Evolutionary conservation across 1,140 invertebrate species (phyloP).

Genomic region (Delia radicum): DNA sequence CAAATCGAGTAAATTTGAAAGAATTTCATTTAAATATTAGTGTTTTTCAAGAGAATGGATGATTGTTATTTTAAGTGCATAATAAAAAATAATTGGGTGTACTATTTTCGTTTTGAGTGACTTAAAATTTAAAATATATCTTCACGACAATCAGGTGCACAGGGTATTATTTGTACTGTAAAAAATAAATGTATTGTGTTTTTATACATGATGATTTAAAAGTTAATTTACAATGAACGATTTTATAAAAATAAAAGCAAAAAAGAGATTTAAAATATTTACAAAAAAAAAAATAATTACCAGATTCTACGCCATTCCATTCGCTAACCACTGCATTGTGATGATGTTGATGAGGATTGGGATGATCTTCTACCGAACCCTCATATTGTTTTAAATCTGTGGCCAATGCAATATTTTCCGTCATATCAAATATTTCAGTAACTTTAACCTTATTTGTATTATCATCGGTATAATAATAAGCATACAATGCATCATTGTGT

Average conservation of each 20-base stretch:
- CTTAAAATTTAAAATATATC: constrained; percentile 39
- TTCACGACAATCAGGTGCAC: constrained; percentile 41
- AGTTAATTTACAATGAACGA: not conserved
- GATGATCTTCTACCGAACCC: constrained; percentile 39
- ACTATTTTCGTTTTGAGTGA: not conserved
- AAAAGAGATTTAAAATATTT: not conserved
- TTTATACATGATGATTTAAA: not conserved
- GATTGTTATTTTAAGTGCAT: not conserved
- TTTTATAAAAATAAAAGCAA: not conserved
- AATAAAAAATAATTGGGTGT: not conserved
- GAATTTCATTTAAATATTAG: not conserved
- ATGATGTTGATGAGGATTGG: constrained; percentile 38
- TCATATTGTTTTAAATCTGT: constrained; percentile 45
- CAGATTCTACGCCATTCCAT: constrained; percentile 54
- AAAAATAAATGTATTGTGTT: constrained; percentile 30
- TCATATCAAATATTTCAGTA: constrained; percentile 85
- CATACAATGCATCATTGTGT: constrained; percentile 83
- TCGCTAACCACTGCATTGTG: constrained; percentile 48
- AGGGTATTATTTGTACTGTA: constrained; percentile 49
- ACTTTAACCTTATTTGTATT: constrained; percentile 79
- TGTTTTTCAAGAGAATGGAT: not conserved
- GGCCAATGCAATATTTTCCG: constrained; percentile 62
- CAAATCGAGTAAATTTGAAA: not conserved
- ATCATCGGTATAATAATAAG: constrained; percentile 87
- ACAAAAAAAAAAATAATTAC: constrained; percentile 28